Evolutionary conservation across 2,888 invertebrate genomes (phyloP), one percentile per base, ranked within the genome.

Genomic region (Watsonalla cultraria): DNA sequence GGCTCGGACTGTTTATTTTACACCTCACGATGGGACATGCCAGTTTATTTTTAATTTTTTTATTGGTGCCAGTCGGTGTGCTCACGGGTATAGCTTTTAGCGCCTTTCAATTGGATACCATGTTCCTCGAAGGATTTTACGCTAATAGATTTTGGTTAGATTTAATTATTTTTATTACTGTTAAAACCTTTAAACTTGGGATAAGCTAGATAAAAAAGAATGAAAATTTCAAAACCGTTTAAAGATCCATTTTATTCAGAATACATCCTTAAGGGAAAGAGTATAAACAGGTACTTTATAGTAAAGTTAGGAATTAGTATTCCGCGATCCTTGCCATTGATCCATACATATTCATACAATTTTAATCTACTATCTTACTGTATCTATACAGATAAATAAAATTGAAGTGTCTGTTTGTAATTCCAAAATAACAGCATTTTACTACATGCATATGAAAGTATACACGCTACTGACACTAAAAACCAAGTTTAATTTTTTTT

Each of bases 1-100:
- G 76, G 77, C 67, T 72, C 69, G 72, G 82, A 78, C 81, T 90
- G 89, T 90, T 90, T 90, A 90, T 89, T 90, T 89, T 85, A 90
- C 90, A 90, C 86, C 89, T 89, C 81, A 67, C 69, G 81, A 81
- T 80, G 87, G 81, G 81, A 86, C 89, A 84, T 62, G 80, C 62
- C 61, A 64, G 74, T 72, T 81, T 74, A 74, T 80, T 82, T 80
- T 80, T 72, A 70, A 65, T 76, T 78, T 82, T 80, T 82, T 81
- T 81, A 76, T 79, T 76, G 69, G 70, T 66, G 65, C 62, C 64
- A 56, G 62, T 58, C 65, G 68, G 61, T 71, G 57, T 59, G 52
- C 58, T 59, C 66, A 42, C 42, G 42, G 54, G 65, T 68, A 56
- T 51, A 53, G 79, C 83, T 87, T 86, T 87, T 86, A 86, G 85